Evolutionary conservation across 2,888 invertebrate genomes (phyloP), one percentile per base, ranked within the genome.

Genomic region (Eugnorisma glareosa): DNA sequence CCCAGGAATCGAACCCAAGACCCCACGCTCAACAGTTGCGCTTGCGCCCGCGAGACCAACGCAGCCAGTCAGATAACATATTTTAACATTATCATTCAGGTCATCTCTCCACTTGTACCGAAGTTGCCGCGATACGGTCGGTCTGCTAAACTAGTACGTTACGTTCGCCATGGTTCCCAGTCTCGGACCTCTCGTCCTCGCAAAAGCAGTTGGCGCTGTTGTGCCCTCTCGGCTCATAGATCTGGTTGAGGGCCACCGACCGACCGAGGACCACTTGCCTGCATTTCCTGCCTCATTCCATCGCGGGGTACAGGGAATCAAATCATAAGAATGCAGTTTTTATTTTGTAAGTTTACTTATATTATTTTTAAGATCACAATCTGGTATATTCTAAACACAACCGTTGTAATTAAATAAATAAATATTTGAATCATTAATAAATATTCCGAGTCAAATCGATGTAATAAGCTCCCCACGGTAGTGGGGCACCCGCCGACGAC

Each of bases 181-280:
- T 71, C 24, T 78, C 37, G 45, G 45, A 73, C 18, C 74, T 64
- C 45, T 37, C 67, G 73, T 51, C 63, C 45, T 75, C 68, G 68
- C 73, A 79, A 76, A 85, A 85, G 85, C 85, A 73, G 76, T 75
- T 77, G 73, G 63, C 77, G 54, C 69, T 67, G 61, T 51, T 57
- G 61, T 64, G 66, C 51, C 73, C 67, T 77, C 40, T 37, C 28
- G 63, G 21, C 37, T 79, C 61, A 67, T 75, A 64, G 35, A 73
- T 45, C 66, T 45, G 70, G 73, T 75, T n/a, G 74, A 71, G 69
- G 40, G 64, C 72, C 48, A 63, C 45, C 35, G 35, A 63, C 71
- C 37, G 51, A 37, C n/a, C 48, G 37, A 35, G 61, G 61, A 35
- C 31, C 48, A 63, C 21, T 54, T 37, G 54, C 40, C 59, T 31